phyloP scores from a whole-genome alignment of 2,113 vertebrate species.

The Murina feae region DNA sequence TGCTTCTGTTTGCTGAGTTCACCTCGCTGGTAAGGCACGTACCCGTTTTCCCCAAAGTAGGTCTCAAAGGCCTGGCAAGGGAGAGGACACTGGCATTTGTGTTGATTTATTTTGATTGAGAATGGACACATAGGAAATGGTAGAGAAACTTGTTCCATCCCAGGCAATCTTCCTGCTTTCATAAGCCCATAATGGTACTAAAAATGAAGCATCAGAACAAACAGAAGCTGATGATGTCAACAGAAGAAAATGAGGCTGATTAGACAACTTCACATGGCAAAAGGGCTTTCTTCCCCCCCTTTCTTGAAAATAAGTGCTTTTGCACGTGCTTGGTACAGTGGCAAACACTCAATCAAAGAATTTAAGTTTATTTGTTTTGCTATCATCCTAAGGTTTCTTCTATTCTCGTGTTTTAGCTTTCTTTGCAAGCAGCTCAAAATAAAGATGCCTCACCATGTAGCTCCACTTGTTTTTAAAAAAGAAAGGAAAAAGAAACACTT shows the following conservation, averaged over 20 bases:
- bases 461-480: neutral
- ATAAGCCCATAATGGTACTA: conserved; percentile 54
- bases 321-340: conserved; percentile 43
- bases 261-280: conserved; percentile 50
- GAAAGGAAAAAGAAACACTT: neutral
- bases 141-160: conserved; percentile 23
- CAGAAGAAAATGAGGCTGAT: conserved; percentile 66
- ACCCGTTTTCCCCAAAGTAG: neutral
- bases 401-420: conserved; percentile 22
- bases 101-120: conserved; percentile 41
- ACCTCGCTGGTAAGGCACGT: neutral
- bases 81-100: neutral
- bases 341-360: conserved; percentile 63
- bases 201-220: conserved; percentile 70
- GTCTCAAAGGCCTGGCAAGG: neutral
- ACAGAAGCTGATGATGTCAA: conserved; percentile 63
- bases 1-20: neutral
- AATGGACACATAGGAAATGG: conserved; percentile 42
- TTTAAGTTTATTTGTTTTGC: conserved; percentile 62
- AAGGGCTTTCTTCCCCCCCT: conserved; percentile 41
- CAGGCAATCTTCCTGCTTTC: conserved; percentile 60
- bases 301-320: conserved; percentile 35
- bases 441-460: neutral
- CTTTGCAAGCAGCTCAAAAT: conserved; percentile 29
- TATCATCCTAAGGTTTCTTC: conserved; percentile 44